phyloP scores from a whole-genome alignment of 2,888 invertebrate species.

The Folsomia candida region DNA sequence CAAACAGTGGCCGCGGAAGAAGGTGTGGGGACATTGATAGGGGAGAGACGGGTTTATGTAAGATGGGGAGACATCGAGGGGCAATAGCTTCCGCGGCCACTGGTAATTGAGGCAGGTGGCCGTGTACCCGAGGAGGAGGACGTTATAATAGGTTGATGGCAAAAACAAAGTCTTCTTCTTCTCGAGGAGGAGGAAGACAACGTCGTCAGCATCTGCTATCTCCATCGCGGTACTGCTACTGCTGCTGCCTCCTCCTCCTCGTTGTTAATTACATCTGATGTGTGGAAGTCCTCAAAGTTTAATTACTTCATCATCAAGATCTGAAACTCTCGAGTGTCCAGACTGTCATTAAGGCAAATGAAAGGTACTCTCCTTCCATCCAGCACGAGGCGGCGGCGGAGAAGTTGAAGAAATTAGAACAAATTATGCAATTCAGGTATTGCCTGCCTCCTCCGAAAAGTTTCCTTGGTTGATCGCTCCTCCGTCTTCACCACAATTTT shows the following conservation, averaged over 20 bases:
- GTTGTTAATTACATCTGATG: conserved; percentile 52
- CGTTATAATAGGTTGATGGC: conserved; percentile 3
- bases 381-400: conserved; percentile 33
- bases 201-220: conserved; percentile 45
- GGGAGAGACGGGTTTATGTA: too few relatives aligned
- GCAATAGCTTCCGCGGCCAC: too few relatives aligned
- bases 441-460: conserved; percentile 40
- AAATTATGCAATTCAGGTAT: conserved; percentile 52
- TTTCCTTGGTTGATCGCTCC: background rate
- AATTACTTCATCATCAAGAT: conserved; percentile 52
- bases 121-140: too few relatives aligned
- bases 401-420: conserved; percentile 52
- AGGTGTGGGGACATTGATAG: too few relatives aligned
- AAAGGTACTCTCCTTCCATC: conserved; percentile 49
- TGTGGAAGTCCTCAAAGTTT: conserved; percentile 52
- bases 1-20: too few relatives aligned
- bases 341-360: conserved; percentile 51
- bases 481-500: background rate
- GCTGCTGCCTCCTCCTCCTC: conserved; percentile 50
- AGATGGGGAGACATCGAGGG: too few relatives aligned
- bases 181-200: conserved; percentile 19
- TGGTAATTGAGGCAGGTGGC: too few relatives aligned
- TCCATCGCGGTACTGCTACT: conserved; percentile 12
- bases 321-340: conserved; percentile 49
- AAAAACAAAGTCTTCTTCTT: conserved; percentile 19